Percentiles rank a stretch among this genome's conserved stretches.
Conservation (phyloP, 2,888 invertebrate genomes). For the Polydrusus tereticollis region DNA sequence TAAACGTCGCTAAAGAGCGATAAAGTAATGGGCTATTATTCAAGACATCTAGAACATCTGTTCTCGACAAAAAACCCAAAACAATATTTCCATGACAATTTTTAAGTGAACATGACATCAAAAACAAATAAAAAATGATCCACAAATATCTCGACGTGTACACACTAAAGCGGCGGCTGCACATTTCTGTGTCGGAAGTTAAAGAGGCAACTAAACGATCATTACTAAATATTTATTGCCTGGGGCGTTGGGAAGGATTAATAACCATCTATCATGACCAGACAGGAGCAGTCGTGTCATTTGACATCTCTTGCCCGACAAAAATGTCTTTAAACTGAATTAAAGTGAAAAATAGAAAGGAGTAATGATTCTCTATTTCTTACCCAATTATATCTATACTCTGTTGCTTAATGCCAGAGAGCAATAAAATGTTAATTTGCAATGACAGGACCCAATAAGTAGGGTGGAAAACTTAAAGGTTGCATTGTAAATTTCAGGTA, state of each 20-base stretch:
- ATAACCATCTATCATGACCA: conserved; percentile 45
- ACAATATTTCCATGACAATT: conserved; percentile 59
- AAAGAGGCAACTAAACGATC: conserved; percentile 66
- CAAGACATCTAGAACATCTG: conserved; percentile 58
- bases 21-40: conserved; percentile 58
- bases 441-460: too few relatives aligned
- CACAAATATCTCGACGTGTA: conserved; percentile 61
- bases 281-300: conserved; percentile 33
- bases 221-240: conserved; percentile 66
- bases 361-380: neutral
- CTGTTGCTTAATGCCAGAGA: too few relatives aligned
- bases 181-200: conserved; percentile 66
- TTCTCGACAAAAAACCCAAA: conserved; percentile 52
- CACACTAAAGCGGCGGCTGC: conserved; percentile 49
- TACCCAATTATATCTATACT: too few relatives aligned
- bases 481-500: too few relatives aligned
- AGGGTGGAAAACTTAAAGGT: too few relatives aligned
- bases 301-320: conserved; percentile 46
- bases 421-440: too few relatives aligned
- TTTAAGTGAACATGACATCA: conserved; percentile 58
- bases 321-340: conserved; percentile 13
- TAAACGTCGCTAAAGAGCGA: conserved; percentile 48
- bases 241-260: conserved; percentile 60
- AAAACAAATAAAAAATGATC: conserved; percentile 56
- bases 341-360: neutral